Conservation (phyloP, 2,113 vertebrate genomes). For the Rhineura floridana region DNA sequence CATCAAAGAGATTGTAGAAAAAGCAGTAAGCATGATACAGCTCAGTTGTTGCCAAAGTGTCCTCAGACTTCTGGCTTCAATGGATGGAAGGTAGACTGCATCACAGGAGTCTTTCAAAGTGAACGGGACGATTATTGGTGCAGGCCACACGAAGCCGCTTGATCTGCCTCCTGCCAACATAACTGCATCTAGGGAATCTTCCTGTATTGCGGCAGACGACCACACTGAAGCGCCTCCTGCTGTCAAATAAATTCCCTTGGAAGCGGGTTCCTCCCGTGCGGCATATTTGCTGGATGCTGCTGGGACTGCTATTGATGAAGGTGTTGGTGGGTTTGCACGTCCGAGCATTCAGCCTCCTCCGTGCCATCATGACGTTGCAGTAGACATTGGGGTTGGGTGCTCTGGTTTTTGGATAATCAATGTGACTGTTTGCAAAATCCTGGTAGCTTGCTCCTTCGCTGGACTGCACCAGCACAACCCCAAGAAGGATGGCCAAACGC, state of each 20-base stretch:
- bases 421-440: neutral
- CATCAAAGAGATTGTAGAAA: neutral
- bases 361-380: neutral
- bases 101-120: neutral
- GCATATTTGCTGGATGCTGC: rapidly evolving
- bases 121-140: neutral
- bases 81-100: neutral
- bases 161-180: neutral
- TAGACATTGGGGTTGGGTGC: neutral
- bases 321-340: neutral
- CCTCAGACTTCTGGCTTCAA: neutral
- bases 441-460: rapidly evolving
- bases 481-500: neutral
- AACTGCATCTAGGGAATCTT: neutral
- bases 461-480: neutral
- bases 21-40: neutral
- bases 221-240: neutral
- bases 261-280: rapidly evolving
- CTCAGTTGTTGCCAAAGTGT: too few species aligned
- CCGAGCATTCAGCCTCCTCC: neutral
- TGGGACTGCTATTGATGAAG: neutral
- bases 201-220: neutral
- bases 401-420: neutral
- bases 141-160: neutral
- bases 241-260: neutral